Base-by-base conservation (phyloP, 2,797 vertebrate genomes). In the Prionace glauca region DNA sequence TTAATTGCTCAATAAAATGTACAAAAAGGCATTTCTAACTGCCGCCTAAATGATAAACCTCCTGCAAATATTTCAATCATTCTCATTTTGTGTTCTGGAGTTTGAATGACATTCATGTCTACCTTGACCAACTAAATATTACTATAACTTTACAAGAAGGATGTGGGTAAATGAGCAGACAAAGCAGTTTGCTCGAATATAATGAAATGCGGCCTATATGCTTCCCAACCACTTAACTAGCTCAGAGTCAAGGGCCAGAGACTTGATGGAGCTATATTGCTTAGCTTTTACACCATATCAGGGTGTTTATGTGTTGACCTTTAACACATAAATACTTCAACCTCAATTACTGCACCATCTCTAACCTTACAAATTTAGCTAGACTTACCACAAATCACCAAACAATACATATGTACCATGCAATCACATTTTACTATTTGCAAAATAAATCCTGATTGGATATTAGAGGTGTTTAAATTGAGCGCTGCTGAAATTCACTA, bases 41-140 rank as follows among this genome's bases (percentile, higher is more conserved):
- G 9, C n/a, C 3, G n/a, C 18, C 36, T 92, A 36, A 92, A 92
- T 41, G 67, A 24, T 67, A n/a, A 92, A 92, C 65, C 62, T 41
- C n/a, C 9, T n/a, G 90, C 90, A 67, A 92, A 92, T 18, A 92
- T 92, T 69, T 41, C 90, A 67, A 22, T 67, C 90, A 92, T 41
- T 69, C 7, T 24, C 90, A 92, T 26, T 90, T 88, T 77, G 29
- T 67, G 62, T 69, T 92, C 69, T 69, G 62, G 67, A 92, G n/a
- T 92, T 92, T 92, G 62, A 41, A 65, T 92, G n/a, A 69, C 65
- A 41, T n/a, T 69, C 65, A 41, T 67, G 36, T 92, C 90, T 69
- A 41, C 9, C 2, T 69, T 50, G 41, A 62, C 65, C 65, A 92
- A 20, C 12, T 24, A 22, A 67, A 92, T 24, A 20, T 69, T 92